These are phyloP conservation scores for Omphaloscelis lunosa DNA, from an alignment of 2,888 invertebrate species.

Conservation along the genomic window DNA sequence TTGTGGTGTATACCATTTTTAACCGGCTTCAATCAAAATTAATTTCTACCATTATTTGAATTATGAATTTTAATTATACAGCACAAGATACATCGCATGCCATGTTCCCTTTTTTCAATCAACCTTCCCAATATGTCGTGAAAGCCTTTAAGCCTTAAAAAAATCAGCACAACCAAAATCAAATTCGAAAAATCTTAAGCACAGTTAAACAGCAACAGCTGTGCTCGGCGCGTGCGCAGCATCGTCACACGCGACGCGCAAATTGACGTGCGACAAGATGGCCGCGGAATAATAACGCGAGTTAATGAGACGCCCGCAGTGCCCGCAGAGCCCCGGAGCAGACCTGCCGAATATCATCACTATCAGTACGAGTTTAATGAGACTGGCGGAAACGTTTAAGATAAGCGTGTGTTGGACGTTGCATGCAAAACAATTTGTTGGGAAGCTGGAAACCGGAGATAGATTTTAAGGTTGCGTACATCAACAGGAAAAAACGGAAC, in stretches of 20 bases:
- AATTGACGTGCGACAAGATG: conserved; percentile 77
- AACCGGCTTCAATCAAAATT: not conserved
- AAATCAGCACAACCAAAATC: conserved; percentile 40
- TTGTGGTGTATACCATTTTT: not conserved
- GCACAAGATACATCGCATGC: not conserved
- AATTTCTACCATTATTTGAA: not conserved
- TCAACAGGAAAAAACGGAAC: too few relatives aligned
- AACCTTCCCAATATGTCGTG: conserved; percentile 18
- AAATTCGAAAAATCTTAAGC: conserved; percentile 40
- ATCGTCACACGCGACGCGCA: conserved; percentile 72
- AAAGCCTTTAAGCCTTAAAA: conserved; percentile 18
- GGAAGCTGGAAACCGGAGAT: not conserved
- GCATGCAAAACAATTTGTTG: conserved; percentile 40
- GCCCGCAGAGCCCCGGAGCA: conserved; percentile 36
- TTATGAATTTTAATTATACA: not conserved
- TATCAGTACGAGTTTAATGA: conserved; percentile 64
- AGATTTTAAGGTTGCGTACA: not conserved
- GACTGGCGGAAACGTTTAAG: conserved; percentile 52
- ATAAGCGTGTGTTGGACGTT: conserved; percentile 24
- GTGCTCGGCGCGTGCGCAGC: conserved; percentile 67
- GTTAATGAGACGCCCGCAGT: conserved; percentile 75
- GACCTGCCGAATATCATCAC: conserved; percentile 39
- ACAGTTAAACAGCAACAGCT: conserved; percentile 58
- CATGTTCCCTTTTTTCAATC: conserved; percentile 2
- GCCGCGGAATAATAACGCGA: conserved; percentile 75